Evolutionary conservation across 2,888 invertebrate species (phyloP).

Genomic region (Lysandra bellargus): DNA sequence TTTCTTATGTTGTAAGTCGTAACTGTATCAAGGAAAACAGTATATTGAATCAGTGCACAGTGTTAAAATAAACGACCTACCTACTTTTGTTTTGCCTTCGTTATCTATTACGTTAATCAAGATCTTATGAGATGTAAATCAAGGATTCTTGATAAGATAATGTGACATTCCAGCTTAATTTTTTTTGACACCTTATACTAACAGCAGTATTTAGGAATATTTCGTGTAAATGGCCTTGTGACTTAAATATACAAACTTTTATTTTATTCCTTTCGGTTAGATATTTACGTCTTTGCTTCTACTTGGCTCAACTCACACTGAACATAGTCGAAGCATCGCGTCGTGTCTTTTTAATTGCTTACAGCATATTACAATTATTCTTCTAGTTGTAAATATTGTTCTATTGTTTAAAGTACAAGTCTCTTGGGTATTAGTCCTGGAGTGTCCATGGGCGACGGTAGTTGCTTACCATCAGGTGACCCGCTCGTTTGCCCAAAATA

Average conservation of each 20-base stretch:
- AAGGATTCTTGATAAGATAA: constrained; percentile 51
- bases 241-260: not conserved
- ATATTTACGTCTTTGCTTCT: no score
- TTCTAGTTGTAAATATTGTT: no score
- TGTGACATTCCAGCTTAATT: not conserved
- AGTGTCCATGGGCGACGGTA: no score
- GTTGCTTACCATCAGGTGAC: no score
- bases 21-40: not conserved
- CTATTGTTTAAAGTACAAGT: no score
- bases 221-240: not conserved
- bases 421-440: no score
- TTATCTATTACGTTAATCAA: constrained; percentile 1
- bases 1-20: not conserved
- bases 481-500: no score
- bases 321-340: no score
- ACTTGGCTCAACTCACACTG: no score
- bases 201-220: not conserved
- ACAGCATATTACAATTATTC: no score
- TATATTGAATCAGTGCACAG: not conserved
- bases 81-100: constrained; percentile 45
- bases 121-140: constrained; percentile 49
- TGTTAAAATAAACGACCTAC: not conserved
- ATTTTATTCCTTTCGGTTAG: not conserved
- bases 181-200: no score
- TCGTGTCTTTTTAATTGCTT: no score